These are phyloP conservation scores for Calameuta pallipes DNA, from an alignment of 2,888 invertebrate species.

Conservation along the genomic window DNA sequence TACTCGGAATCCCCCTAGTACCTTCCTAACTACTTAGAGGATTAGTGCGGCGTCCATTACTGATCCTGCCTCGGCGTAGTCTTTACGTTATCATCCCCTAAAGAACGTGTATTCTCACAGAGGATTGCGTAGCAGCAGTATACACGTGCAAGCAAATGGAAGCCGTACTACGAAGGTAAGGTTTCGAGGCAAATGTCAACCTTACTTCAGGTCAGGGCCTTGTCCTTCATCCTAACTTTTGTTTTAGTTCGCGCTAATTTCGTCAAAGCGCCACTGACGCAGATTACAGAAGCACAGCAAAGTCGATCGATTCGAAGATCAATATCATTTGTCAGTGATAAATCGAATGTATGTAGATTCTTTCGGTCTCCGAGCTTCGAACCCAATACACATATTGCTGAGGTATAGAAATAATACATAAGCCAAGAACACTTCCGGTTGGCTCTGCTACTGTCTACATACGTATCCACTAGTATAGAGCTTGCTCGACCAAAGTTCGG, in stretches of 20 bases:
- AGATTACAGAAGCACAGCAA: neutral
- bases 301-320: neutral
- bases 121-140: neutral
- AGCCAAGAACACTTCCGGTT: neutral
- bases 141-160: slow-evolving; percentile 32
- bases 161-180: slow-evolving; percentile 54
- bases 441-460: neutral
- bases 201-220: slow-evolving; percentile 45
- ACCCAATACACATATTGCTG: neutral
- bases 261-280: neutral
- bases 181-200: slow-evolving; percentile 57
- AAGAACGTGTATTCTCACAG: neutral
- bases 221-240: slow-evolving; percentile 35
- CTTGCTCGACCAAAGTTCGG: neutral
- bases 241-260: neutral
- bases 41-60: neutral
- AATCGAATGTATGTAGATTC: neutral
- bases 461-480: neutral
- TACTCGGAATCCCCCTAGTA: neutral
- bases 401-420: neutral
- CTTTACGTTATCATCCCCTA: neutral
- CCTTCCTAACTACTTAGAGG: neutral
- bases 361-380: neutral
- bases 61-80: neutral
- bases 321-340: neutral